Conservation (phyloP, 2,797 vertebrate genomes). For the Typhlichthys subterraneus region DNA sequence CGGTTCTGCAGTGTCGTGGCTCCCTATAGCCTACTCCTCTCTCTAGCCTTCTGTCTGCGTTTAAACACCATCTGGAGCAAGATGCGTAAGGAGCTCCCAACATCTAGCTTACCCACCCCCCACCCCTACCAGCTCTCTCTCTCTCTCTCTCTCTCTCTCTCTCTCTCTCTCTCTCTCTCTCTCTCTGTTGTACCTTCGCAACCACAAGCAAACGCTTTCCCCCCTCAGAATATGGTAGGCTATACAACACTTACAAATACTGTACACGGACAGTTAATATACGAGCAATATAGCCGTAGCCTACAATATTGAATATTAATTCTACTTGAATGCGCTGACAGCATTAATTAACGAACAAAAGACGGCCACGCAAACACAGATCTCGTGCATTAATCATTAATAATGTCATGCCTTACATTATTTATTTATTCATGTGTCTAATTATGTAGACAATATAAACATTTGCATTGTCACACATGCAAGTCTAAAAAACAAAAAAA, state of each 20-base stretch:
- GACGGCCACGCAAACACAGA: too few species aligned
- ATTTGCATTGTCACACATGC: too few species aligned
- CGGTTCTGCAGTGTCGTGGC: constrained; percentile 64
- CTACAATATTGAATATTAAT: too few species aligned
- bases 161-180: neutral
- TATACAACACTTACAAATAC: neutral
- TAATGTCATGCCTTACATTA: too few species aligned
- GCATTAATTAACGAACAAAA: too few species aligned
- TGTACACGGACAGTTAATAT: neutral
- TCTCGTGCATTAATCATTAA: too few species aligned
- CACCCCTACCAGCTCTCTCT: constrained; percentile 22
- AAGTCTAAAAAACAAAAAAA: too few species aligned
- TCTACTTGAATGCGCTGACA: too few species aligned
- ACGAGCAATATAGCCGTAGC: too few species aligned
- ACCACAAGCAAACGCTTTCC: constrained; percentile 41
- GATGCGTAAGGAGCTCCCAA: constrained; percentile 56
- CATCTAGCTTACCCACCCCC: constrained; percentile 62
- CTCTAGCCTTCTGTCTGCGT: constrained; percentile 81
- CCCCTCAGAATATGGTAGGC: constrained; percentile 1
- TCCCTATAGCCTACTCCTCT: constrained; percentile 64
- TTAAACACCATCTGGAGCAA: constrained; percentile 86
- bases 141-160: constrained; percentile 8
- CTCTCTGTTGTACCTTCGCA: constrained; percentile 36
- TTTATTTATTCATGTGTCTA: too few species aligned
- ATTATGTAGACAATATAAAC: neutral